phyloP scores from a whole-genome alignment of 2,888 invertebrate species.

The Neoitamus cyanurus region DNA sequence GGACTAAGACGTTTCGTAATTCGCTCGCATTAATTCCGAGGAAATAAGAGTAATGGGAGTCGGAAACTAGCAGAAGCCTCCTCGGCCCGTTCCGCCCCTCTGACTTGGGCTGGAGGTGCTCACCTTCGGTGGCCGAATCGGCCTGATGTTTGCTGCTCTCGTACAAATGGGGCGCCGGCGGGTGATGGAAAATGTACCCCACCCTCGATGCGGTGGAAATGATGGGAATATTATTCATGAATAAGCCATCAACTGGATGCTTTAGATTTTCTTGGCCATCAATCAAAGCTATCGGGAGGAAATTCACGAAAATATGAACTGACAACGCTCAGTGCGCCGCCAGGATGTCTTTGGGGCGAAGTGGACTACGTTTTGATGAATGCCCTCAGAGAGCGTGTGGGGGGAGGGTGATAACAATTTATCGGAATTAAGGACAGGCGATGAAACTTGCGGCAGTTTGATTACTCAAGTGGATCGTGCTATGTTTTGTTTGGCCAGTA shows the following conservation, averaged over 20 bases:
- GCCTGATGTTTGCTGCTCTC: not conserved
- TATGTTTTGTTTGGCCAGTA: not conserved
- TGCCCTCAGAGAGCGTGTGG: not conserved
- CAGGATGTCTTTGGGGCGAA: not conserved
- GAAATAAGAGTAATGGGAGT: not conserved
- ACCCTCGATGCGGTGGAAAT: not conserved
- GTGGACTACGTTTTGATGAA: not conserved
- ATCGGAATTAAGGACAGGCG: not conserved
- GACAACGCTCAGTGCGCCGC: not conserved
- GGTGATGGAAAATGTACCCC: not conserved
- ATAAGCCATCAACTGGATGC: slow-evolving; percentile 11
- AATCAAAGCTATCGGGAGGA: slow-evolving; percentile 16
- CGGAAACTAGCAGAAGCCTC: not conserved
- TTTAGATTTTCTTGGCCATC: slow-evolving; percentile 13
- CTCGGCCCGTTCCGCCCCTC: not conserved
- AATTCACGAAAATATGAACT: not conserved
- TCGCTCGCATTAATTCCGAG: slow-evolving; percentile 3
- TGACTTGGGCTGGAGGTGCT: not conserved
- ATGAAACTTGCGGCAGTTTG: not conserved
- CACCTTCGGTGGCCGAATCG: not conserved
- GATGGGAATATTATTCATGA: slow-evolving; percentile 35
- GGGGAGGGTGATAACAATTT: not conserved
- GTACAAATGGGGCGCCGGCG: not conserved
- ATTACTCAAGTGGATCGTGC: not conserved
- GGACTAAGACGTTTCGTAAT: slow-evolving; percentile 2